Conservation (phyloP, 2,113 vertebrate genomes). For the Scopus umbretta region DNA sequence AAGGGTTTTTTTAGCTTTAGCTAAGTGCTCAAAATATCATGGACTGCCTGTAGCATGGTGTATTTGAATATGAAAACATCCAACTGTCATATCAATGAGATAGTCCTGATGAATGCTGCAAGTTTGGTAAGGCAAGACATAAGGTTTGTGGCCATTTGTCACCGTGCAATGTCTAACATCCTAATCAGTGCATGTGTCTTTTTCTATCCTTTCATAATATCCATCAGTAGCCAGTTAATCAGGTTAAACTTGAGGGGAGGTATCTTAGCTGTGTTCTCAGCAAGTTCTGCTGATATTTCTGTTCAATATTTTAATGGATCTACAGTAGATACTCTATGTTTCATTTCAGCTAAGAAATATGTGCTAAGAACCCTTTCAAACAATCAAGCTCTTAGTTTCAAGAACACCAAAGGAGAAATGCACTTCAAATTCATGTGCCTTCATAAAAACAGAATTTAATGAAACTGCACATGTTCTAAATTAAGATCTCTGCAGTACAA, state of each 20-base stretch:
- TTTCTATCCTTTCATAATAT: background rate
- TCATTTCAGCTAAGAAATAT: background rate
- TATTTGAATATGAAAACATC: background rate
- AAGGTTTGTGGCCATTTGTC: background rate
- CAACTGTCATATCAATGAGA: background rate
- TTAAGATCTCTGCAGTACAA: background rate
- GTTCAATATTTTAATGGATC: background rate
- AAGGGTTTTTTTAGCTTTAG: background rate
- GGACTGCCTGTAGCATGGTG: background rate
- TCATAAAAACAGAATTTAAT: background rate
- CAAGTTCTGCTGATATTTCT: background rate
- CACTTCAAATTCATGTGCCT: background rate
- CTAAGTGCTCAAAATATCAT: background rate
- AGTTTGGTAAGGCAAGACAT: background rate
- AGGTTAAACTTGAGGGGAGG: background rate
- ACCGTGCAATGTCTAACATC: background rate
- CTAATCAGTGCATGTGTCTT: background rate
- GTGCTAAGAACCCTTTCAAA: background rate
- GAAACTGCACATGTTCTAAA: background rate
- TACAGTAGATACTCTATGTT: background rate
- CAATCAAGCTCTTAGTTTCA: background rate
- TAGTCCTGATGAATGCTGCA: background rate
- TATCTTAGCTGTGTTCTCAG: background rate
- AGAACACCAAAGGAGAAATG: background rate
- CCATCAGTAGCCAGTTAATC: background rate